These are phyloP conservation scores for Prosapia bicincta DNA, from an alignment of 2,888 invertebrate genomes.

Conservation along the genomic window DNA sequence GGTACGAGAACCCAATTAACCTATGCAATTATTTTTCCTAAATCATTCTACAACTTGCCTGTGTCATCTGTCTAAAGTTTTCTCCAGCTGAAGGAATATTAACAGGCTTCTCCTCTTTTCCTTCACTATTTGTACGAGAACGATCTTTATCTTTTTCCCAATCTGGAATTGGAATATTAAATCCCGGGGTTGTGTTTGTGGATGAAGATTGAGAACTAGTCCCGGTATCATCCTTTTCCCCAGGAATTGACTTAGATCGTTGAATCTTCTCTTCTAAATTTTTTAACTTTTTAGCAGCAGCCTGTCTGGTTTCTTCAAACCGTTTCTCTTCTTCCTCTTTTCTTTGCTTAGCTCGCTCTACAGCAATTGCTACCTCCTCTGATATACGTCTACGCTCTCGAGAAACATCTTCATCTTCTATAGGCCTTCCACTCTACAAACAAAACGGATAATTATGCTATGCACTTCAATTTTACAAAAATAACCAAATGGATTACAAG, in stretches of 20 bases:
- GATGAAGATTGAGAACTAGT: background rate
- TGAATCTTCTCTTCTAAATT: conserved; percentile 66
- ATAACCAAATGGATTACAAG: too few relatives aligned
- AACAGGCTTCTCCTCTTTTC: conserved; percentile 45
- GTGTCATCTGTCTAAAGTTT: conserved; percentile 45
- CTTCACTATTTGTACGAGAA: conserved; percentile 32
- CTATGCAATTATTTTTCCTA: too few relatives aligned
- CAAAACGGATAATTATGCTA: too few relatives aligned
- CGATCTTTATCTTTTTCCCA: conserved; percentile 26
- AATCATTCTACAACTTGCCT: conserved; percentile 42
- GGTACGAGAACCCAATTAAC: too few relatives aligned
- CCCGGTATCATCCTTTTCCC: background rate
- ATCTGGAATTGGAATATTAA: conserved; percentile 18
- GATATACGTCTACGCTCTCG: conserved; percentile 66
- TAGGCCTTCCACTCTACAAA: conserved; percentile 20
- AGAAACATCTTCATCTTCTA: conserved; percentile 63
- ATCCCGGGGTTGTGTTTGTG: conserved; percentile 7
- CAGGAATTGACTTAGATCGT: conserved; percentile 4
- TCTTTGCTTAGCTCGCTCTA: conserved; percentile 78
- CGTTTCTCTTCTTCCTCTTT: conserved; percentile 88
- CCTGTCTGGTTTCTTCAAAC: conserved; percentile 60
- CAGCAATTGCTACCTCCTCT: conserved; percentile 71
- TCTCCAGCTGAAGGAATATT: conserved; percentile 13
- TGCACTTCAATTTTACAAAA: too few relatives aligned
- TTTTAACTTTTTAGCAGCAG: conserved; percentile 63